Evolutionary conservation across 2,888 invertebrate genomes (phyloP).

Genomic region (Phortica okadai): DNA sequence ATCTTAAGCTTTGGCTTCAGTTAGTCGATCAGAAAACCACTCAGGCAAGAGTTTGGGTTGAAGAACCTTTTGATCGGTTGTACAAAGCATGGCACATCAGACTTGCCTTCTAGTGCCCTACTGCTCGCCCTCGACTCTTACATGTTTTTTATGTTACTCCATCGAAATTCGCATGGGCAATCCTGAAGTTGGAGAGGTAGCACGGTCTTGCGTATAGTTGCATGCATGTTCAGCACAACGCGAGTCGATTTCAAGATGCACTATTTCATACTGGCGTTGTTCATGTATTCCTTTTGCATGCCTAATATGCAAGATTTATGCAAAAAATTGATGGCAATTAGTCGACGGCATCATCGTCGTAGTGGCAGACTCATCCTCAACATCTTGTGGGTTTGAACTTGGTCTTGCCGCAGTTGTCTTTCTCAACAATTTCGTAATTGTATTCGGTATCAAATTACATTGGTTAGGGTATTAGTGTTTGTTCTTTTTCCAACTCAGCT

Average conservation of each 20-base stretch:
- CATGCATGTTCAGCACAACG: constrained; percentile 6
- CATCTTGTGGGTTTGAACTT: constrained; percentile 11
- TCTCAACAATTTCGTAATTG: constrained; percentile 52
- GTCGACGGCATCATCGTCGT: constrained; percentile 52
- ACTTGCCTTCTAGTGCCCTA: background rate
- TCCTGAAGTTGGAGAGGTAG: constrained; percentile 66
- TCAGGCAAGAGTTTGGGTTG: constrained; percentile 51
- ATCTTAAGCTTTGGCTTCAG: constrained; percentile 8
- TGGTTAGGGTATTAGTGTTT: constrained; percentile 68
- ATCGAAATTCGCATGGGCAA: constrained; percentile 57
- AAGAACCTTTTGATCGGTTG: constrained; percentile 72
- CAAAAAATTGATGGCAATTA: constrained; percentile 71
- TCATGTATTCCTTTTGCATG: constrained; percentile 52
- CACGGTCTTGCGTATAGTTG: constrained; percentile 21
- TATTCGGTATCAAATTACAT: constrained; percentile 70
- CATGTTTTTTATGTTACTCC: constrained; percentile 1
- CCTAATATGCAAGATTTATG: constrained; percentile 70
- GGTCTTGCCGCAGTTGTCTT: background rate
- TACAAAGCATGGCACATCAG: constrained; percentile 44
- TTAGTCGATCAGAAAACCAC: constrained; percentile 17
- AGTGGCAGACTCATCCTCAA: constrained; percentile 34
- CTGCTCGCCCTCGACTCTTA: constrained; percentile 35
- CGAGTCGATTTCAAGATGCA: background rate
- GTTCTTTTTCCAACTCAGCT: constrained; percentile 37
- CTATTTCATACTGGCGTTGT: background rate